These are phyloP conservation scores for Sinodicranocentrus sp. DNA, from an alignment of 2,888 invertebrate genomes.

Conservation along the genomic window DNA sequence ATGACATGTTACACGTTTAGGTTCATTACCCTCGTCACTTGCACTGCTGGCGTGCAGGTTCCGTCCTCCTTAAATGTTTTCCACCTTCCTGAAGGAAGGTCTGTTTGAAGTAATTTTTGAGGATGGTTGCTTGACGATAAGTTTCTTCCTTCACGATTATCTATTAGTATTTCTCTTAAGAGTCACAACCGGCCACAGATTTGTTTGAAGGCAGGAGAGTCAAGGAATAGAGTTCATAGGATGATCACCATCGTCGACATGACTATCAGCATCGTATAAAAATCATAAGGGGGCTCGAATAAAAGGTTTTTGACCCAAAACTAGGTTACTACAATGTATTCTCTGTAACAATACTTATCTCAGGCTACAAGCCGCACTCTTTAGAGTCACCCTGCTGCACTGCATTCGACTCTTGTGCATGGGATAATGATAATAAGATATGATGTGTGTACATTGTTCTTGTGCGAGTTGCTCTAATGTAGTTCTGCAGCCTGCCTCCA, in stretches of 20 bases:
- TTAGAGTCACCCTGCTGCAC: not conserved
- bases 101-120: not conserved
- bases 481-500: not conserved
- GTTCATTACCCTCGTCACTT: slow-evolving; percentile 39
- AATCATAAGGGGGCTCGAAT: slow-evolving; percentile 69
- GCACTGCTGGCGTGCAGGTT: slow-evolving; percentile 1
- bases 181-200: too few species aligned
- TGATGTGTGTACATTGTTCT: not conserved
- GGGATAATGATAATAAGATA: not conserved
- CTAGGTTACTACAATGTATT: slow-evolving; percentile 69
- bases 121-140: not conserved
- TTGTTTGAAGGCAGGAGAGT: slow-evolving; percentile 53
- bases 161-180: not conserved
- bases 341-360: slow-evolving; percentile 14
- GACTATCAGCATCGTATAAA: slow-evolving; percentile 42
- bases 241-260: slow-evolving; percentile 30
- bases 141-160: not conserved
- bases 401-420: not conserved
- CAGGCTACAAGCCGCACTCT: not conserved
- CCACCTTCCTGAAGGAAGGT: slow-evolving; percentile 10
- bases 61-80: slow-evolving; percentile 34
- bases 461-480: not conserved
- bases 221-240: slow-evolving; percentile 61
- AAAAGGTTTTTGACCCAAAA: slow-evolving; percentile 77
- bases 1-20: slow-evolving; percentile 9